Evolutionary conservation across 2,888 invertebrate genomes (phyloP).

Genomic region (Drosophila vallismaia): DNA sequence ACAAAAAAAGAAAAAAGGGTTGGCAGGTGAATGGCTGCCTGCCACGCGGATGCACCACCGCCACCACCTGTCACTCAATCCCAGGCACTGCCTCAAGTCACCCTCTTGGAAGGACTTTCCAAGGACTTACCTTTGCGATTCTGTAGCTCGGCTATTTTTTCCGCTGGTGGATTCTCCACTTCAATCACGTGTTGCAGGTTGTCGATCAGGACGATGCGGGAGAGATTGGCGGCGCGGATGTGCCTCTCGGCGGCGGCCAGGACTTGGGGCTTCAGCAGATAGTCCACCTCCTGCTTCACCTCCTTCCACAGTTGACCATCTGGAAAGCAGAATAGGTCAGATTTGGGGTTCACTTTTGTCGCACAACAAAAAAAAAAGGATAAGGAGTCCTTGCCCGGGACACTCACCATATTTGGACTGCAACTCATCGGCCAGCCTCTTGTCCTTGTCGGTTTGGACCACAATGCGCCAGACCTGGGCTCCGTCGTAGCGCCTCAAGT

Average conservation of each 20-base stretch:
- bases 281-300: slow-evolving; percentile 86
- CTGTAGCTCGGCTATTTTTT: slow-evolving; percentile 88
- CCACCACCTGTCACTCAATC: neutral
- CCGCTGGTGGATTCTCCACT: slow-evolving; percentile 90
- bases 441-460: slow-evolving; percentile 85
- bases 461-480: slow-evolving; percentile 91
- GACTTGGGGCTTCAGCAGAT: slow-evolving; percentile 88
- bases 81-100: neutral
- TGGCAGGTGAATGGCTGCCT: neutral
- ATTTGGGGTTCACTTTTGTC: neutral
- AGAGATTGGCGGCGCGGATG: slow-evolving; percentile 87
- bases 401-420: slow-evolving; percentile 86
- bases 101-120: neutral
- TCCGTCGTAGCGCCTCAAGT: slow-evolving; percentile 88
- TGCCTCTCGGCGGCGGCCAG: slow-evolving; percentile 87
- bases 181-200: slow-evolving; percentile 92
- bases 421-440: slow-evolving; percentile 85
- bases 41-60: neutral
- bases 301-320: slow-evolving; percentile 84
- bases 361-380: neutral
- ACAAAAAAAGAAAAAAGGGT: neutral
- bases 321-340: slow-evolving; percentile 22
- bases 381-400: neutral
- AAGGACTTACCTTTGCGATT: slow-evolving; percentile 87
- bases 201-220: slow-evolving; percentile 89